These are phyloP conservation scores for Coracopsis vasa DNA, from an alignment of 2,113 vertebrate genomes.

Conservation along the genomic window DNA sequence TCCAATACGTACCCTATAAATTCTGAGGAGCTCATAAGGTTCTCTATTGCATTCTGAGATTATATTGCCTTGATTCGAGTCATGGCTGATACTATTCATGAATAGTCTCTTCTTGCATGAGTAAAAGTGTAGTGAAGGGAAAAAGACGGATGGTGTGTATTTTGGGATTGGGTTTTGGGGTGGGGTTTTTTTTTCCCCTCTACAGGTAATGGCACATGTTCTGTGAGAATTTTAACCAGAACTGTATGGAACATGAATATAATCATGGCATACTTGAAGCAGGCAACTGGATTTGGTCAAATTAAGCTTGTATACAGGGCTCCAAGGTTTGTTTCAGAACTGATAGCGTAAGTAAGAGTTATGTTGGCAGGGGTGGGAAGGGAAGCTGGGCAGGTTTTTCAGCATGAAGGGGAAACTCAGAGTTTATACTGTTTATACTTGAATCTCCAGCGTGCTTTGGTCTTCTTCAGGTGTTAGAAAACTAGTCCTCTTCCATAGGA, in stretches of 20 bases:
- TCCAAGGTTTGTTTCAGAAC: not conserved
- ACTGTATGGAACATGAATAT: not conserved
- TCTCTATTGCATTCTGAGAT: not conserved
- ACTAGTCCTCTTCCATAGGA: not conserved
- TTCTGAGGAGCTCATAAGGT: not conserved
- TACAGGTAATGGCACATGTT: not conserved
- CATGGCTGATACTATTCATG: not conserved
- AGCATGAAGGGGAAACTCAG: not conserved
- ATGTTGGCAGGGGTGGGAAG: not conserved
- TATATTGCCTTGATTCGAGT: not conserved
- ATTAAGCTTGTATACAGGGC: not conserved
- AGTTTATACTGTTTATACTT: not conserved
- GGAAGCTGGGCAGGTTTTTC: not conserved
- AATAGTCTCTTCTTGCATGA: not conserved
- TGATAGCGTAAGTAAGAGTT: fast-evolving
- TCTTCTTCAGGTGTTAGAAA: not conserved
- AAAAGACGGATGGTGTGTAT: not conserved
- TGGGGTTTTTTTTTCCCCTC: not conserved
- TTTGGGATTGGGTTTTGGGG: not conserved
- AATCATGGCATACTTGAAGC: not conserved
- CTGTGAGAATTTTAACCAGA: not conserved
- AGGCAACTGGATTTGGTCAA: not conserved
- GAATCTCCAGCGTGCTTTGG: not conserved
- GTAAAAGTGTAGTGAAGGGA: not conserved
- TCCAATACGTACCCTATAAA: fast-evolving